phyloP scores from a whole-genome alignment of 2,797 vertebrate genomes.

The Oceanodroma leucorhoa region DNA sequence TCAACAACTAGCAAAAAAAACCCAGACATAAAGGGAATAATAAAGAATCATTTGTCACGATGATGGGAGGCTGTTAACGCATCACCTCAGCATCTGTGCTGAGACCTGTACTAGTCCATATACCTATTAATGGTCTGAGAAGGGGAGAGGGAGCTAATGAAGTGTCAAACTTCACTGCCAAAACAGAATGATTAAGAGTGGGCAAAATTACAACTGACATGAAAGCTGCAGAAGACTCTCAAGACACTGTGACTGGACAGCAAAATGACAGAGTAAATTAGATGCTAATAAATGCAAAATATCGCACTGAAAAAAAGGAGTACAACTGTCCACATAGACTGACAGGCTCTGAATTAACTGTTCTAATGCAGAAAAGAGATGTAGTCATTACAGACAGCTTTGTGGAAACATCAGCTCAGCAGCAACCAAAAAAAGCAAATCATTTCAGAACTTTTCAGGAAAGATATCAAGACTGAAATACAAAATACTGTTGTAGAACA shows the following conservation, averaged over 20 bases:
- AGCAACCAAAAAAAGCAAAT: not conserved
- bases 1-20: not conserved
- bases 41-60: not conserved
- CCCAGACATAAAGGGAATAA: not conserved
- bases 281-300: conserved; percentile 38
- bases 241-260: not conserved
- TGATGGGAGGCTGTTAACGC: not conserved
- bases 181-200: not conserved
- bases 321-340: not conserved
- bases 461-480: not conserved
- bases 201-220: not conserved
- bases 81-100: not conserved
- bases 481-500: not conserved
- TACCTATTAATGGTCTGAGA: not conserved
- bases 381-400: not conserved
- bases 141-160: not conserved
- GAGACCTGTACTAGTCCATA: not conserved
- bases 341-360: not conserved
- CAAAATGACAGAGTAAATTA: conserved; percentile 26
- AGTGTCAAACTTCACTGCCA: not conserved
- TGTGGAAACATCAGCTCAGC: not conserved
- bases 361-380: not conserved
- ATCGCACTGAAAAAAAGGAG: not conserved
- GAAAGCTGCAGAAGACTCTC: not conserved
- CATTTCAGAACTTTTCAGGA: not conserved